phyloP scores from a whole-genome alignment of 2,113 vertebrate genomes.

The Brachypodius melanocephalos region DNA sequence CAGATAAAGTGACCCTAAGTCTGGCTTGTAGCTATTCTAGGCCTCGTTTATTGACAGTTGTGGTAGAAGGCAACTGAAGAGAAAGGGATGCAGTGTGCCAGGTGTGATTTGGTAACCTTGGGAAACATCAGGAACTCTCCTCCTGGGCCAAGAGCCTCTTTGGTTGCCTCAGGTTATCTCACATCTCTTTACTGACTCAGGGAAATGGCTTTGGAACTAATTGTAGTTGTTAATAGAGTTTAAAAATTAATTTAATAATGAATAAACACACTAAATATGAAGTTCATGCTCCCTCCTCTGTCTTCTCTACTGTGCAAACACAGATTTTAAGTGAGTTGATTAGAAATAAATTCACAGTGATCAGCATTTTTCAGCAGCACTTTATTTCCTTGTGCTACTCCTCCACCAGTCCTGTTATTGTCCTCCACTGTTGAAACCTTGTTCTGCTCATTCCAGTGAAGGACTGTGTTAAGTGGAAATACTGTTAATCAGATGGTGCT shows the following conservation, averaged over 20 bases:
- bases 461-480: background rate
- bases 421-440: background rate
- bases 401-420: background rate
- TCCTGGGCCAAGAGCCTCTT: background rate
- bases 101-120: background rate
- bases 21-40: background rate
- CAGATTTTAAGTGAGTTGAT: background rate
- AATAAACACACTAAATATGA: background rate
- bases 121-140: background rate
- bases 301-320: background rate
- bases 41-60: background rate
- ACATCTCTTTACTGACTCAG: background rate
- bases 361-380: background rate
- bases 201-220: background rate
- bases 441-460: background rate
- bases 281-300: background rate
- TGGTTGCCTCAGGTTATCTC: background rate
- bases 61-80: background rate
- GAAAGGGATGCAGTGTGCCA: background rate
- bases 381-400: background rate
- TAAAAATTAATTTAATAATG: background rate
- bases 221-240: background rate
- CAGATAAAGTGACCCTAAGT: background rate
- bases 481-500: slow-evolving; percentile 21
- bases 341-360: background rate